A percentile compares a stretch with the other conserved stretches of the same genome.
Conservation (phyloP, 1,140 invertebrate genomes). For the Bacillus rossius region DNA sequence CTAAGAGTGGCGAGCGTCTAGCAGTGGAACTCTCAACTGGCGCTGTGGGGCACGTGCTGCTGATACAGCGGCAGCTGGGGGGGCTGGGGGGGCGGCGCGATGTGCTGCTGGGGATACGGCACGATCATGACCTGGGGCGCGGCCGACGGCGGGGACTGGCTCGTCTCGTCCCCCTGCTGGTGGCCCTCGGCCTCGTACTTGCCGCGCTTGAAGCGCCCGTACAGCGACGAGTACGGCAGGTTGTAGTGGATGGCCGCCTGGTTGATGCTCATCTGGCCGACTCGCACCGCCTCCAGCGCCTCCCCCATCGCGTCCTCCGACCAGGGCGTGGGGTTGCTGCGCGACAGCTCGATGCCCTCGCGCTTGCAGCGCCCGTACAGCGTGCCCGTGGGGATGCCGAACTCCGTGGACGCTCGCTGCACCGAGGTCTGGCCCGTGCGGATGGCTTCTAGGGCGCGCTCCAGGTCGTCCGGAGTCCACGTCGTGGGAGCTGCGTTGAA, state of each 20-base stretch:
- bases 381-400: constrained; percentile 79
- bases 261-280: constrained; percentile 89
- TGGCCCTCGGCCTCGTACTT: constrained; percentile 17
- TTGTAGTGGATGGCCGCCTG: constrained; percentile 90
- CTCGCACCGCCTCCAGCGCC: constrained; percentile 79
- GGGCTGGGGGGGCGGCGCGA: not conserved
- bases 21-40: no score
- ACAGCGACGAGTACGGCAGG: constrained; percentile 82
- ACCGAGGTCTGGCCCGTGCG: constrained; percentile 76
- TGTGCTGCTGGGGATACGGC: constrained; percentile 1
- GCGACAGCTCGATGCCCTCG: constrained; percentile 79
- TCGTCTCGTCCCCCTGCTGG: not conserved
- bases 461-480: constrained; percentile 77
- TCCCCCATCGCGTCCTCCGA: constrained; percentile 86
- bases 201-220: constrained; percentile 73
- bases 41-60: constrained; percentile 4
- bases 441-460: constrained; percentile 76
- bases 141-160: not conserved
- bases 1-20: no score
- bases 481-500: constrained; percentile 88
- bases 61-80: constrained; percentile 11
- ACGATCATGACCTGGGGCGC: constrained; percentile 11
- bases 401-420: constrained; percentile 76
- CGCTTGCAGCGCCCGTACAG: constrained; percentile 81
- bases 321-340: constrained; percentile 83